Percentiles rank a stretch among this genome's conserved stretches.
Conservation (phyloP, 2,113 vertebrate species). For the Egretta garzetta region DNA sequence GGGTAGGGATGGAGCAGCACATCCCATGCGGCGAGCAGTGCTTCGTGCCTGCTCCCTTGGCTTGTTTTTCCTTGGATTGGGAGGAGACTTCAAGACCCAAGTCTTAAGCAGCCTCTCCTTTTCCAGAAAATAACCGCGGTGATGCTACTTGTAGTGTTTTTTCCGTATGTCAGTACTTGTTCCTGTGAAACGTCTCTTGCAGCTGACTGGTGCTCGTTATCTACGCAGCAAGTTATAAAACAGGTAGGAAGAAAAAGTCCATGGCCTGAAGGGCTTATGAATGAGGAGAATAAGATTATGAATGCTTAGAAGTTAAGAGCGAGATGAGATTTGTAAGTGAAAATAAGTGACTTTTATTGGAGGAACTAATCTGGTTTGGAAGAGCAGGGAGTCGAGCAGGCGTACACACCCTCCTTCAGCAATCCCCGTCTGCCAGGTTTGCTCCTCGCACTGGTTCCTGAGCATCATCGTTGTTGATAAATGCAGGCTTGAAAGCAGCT, state of each 20-base stretch:
- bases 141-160: neutral
- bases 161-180: neutral
- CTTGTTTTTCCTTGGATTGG: neutral
- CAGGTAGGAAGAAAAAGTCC: neutral
- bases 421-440: neutral
- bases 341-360: neutral
- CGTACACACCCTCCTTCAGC: neutral
- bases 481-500: neutral
- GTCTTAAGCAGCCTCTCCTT: neutral
- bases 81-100: neutral
- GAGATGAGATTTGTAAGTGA: neutral
- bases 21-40: accelerated
- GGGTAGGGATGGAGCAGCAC: neutral
- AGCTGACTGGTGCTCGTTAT: neutral
- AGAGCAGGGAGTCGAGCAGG: neutral
- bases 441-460: neutral
- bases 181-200: neutral
- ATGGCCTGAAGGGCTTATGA: neutral
- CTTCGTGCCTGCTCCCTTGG: neutral
- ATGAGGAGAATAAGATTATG: neutral
- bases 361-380: neutral
- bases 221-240: neutral
- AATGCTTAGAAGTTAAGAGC: neutral
- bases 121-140: neutral
- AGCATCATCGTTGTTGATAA: neutral